Evolutionary conservation across 2,888 invertebrate species (phyloP).

Genomic region (Thysanoteuthis rhombus): DNA sequence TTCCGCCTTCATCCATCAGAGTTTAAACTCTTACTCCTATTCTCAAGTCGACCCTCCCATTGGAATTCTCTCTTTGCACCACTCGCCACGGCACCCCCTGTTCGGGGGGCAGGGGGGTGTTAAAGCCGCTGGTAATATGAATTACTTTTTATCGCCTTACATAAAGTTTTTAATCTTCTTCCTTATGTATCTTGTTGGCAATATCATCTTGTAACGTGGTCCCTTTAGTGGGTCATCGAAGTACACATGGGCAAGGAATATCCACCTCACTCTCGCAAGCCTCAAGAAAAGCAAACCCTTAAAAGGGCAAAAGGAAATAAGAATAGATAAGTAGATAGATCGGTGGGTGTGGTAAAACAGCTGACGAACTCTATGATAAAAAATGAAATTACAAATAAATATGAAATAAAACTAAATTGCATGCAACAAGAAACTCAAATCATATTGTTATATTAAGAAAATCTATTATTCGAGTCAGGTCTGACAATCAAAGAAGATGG

Average conservation of each 20-base stretch:
- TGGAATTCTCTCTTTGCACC: neutral
- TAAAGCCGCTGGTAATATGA: neutral
- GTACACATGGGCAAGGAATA: neutral
- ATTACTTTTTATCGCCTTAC: conserved; percentile 12
- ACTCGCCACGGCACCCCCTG: neutral
- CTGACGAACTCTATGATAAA: too few species aligned
- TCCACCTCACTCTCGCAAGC: neutral
- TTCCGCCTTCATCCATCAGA: neutral
- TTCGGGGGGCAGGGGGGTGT: neutral
- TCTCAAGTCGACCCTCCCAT: neutral
- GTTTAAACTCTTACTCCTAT: neutral
- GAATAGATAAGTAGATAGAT: too few species aligned
- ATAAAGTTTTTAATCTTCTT: neutral
- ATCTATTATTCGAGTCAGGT: too few species aligned
- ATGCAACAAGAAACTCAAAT: too few species aligned
- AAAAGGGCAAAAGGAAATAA: too few species aligned
- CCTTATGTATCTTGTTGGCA: neutral
- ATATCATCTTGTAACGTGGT: neutral
- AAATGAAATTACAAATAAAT: too few species aligned
- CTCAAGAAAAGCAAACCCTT: too few species aligned
- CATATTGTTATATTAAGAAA: too few species aligned
- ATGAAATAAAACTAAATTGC: too few species aligned
- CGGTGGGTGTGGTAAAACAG: too few species aligned
- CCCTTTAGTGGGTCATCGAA: neutral
- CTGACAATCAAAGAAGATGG: too few species aligned